Base-by-base conservation (phyloP, 1,140 invertebrate genomes). In the Colletes gigas region DNA sequence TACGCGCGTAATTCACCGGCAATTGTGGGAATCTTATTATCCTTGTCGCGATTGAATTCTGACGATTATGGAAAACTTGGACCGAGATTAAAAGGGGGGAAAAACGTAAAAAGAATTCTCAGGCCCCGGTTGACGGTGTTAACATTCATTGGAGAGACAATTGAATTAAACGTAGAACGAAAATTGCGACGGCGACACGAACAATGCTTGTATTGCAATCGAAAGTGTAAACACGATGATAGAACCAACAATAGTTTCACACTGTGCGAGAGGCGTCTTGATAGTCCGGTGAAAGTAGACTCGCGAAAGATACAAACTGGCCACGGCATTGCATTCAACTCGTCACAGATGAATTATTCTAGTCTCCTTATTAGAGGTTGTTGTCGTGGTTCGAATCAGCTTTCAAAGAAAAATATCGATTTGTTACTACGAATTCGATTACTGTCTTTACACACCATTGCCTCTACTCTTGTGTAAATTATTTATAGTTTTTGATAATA, bases 281-380 rank as follows among this genome's bases (percentile, higher is more conserved):
- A 30, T 17, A 50, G 19, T 15, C 3, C 54, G 19, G 78, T 80
- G 78, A 80, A 80, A 80, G 78, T 80, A 19, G 78, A 66, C 59
- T 59, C 63, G 21, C 62, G 62, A 66, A 72, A 66, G 78, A 66
- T 52, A 52, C 5, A 52, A 60, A 19, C 12, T 10, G 3, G 69
- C 47, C 12, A 0, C 10, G 52, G 15, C 55, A 14, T 80, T 75
- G 71, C 44, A 21, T 57, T 74, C 59, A 14, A 19, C 41, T 75
- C 44, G 78, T 80, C 63, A 50, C 78, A 66, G 70, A 79, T 74
- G 62, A 66, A 66, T 79, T 66, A 54, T 66, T 66, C 52, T 8
- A 66, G 52, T 6, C 77, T 50, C n/a, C 19, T 12, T 52, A 50
- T 50, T 21, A 50, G 19, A 19, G n/a, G 3, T 7, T 44, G 41